These are phyloP conservation scores for Oreochromis mossambicus DNA, from an alignment of 2,797 vertebrate species.

Conservation along the genomic window DNA sequence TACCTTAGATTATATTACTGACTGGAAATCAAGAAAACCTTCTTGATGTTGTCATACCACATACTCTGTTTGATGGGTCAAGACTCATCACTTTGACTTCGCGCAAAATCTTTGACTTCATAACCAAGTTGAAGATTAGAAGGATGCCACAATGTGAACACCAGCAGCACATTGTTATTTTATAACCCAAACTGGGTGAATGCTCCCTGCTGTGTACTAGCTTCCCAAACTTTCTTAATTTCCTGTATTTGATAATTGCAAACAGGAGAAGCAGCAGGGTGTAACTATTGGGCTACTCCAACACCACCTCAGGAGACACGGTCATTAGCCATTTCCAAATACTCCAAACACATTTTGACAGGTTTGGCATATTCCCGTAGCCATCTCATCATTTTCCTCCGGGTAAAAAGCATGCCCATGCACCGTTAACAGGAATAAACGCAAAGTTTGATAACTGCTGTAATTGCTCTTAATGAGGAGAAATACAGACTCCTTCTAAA, in stretches of 20 bases:
- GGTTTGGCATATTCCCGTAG: conserved; percentile 26
- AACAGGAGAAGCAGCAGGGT: not conserved
- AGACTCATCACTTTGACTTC: not conserved
- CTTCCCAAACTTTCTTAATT: not conserved
- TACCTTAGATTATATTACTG: not conserved
- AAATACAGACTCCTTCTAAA: not conserved
- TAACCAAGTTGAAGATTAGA: not conserved
- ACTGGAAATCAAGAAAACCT: not conserved
- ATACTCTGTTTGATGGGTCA: not conserved
- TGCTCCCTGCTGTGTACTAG: not conserved
- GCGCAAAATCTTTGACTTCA: not conserved
- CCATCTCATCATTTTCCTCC: not conserved
- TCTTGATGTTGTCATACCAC: not conserved
- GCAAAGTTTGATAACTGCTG: not conserved
- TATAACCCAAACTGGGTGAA: not conserved
- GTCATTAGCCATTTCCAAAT: conserved; percentile 35
- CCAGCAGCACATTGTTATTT: not conserved
- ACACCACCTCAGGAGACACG: conserved; percentile 1
- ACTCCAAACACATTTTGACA: conserved; percentile 24
- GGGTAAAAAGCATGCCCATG: not conserved
- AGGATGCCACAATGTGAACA: not conserved
- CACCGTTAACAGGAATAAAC: not conserved
- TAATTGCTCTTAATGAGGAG: not conserved
- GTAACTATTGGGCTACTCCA: not conserved
- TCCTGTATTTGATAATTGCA: not conserved